Conservation (phyloP, 2,888 invertebrate genomes). For the Chymomyza caudatula region DNA sequence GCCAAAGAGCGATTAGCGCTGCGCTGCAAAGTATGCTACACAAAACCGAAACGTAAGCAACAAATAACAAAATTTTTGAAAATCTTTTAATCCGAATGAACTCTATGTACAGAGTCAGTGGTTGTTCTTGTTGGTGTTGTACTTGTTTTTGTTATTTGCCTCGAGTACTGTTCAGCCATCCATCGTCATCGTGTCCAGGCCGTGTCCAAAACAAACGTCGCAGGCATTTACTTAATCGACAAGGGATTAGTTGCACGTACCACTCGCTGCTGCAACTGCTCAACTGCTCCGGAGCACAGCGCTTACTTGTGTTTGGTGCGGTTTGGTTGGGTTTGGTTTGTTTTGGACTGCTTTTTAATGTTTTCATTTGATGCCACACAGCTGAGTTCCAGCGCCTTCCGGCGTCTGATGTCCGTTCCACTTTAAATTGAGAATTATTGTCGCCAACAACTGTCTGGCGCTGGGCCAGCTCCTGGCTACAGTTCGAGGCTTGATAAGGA, state of each 20-base stretch:
- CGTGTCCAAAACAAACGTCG: slow-evolving; percentile 61
- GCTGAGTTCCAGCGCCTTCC: neutral
- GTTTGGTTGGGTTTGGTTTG: slow-evolving; percentile 8
- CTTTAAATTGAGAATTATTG: slow-evolving; percentile 74
- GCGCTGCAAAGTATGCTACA: slow-evolving; percentile 3
- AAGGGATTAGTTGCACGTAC: slow-evolving; percentile 68
- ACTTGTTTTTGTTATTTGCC: slow-evolving; percentile 24
- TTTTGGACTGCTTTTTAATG: slow-evolving; percentile 29
- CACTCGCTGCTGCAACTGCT: slow-evolving; percentile 7
- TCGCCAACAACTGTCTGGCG: slow-evolving; percentile 54
- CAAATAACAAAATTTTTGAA: slow-evolving; percentile 62
- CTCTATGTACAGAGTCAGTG: slow-evolving; percentile 35
- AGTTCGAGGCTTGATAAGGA: slow-evolving; percentile 60
- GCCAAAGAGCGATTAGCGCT: slow-evolving; percentile 7
- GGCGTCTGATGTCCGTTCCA: slow-evolving; percentile 32
- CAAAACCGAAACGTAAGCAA: slow-evolving; percentile 31
- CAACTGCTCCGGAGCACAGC: neutral
- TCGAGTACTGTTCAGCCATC: neutral
- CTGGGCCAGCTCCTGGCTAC: slow-evolving; percentile 11
- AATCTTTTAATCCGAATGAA: slow-evolving; percentile 74
- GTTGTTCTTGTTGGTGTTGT: slow-evolving; percentile 37
- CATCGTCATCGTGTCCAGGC: neutral
- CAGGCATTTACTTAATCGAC: slow-evolving; percentile 76
- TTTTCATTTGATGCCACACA: slow-evolving; percentile 40
- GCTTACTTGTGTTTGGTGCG: neutral